Percentiles rank a stretch among this genome's conserved stretches.
Conservation (phyloP, 30 jellyfish, hydroid and myxozoan genomes). For the Hydractinia echinata region DNA sequence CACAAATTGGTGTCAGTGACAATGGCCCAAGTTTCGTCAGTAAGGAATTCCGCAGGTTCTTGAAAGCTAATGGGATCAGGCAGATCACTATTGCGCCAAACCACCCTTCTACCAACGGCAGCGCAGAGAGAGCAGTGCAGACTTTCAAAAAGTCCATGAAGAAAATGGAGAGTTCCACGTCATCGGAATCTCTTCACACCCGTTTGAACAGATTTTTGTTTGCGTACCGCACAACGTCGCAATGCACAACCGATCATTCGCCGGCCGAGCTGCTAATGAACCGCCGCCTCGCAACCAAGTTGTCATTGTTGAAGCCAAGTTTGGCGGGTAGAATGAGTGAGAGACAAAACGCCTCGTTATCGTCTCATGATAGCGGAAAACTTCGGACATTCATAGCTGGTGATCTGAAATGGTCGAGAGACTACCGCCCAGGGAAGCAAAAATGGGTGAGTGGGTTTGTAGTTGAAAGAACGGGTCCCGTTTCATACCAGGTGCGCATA, state of each 20-base stretch:
- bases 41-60: not conserved
- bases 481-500: not conserved
- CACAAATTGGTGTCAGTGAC: conserved; percentile 14
- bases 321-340: conserved; percentile 1
- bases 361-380: not conserved
- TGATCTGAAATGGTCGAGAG: not conserved
- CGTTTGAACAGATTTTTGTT: not conserved
- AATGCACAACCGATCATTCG: not conserved
- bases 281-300: conserved; percentile 7
- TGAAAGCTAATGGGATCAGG: not conserved
- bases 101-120: conserved; percentile 34
- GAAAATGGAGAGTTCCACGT: not conserved
- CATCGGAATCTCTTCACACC: conserved; percentile 19
- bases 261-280: conserved; percentile 8
- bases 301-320: not conserved
- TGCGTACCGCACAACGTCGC: not conserved
- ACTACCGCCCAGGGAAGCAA: conserved; percentile 3
- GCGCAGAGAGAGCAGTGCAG: conserved; percentile 29
- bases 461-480: not conserved
- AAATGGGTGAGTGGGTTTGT: not conserved
- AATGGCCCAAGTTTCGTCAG: not conserved
- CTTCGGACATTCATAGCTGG: conserved; percentile 6
- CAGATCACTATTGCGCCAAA: too few relatives aligned
- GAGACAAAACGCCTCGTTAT: not conserved
- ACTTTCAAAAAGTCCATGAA: conserved; percentile 30